A percentile compares a stretch with the other conserved stretches of the same genome.
These are phyloP conservation scores for Procavia capensis DNA, from an alignment of 2,113 vertebrate genomes.

Conservation along the genomic window DNA sequence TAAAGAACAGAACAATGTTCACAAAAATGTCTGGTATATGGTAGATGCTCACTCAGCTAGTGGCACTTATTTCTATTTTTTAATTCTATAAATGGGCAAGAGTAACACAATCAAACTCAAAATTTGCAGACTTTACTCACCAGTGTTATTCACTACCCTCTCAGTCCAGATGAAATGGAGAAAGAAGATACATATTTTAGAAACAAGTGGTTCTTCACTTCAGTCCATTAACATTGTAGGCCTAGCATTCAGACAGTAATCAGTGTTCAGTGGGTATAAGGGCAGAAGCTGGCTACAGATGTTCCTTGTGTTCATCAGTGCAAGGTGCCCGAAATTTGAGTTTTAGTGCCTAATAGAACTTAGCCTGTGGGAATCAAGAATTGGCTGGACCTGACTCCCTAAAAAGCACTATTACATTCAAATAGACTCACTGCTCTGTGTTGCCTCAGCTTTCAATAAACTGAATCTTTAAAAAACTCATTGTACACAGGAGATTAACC, in stretches of 20 bases:
- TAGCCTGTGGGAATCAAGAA: conserved; percentile 66
- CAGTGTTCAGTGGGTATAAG: conserved; percentile 73
- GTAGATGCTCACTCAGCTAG: not conserved
- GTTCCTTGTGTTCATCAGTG: conserved; percentile 76
- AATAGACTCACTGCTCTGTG: not conserved
- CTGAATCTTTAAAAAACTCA: conserved; percentile 65
- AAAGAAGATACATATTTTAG: conserved; percentile 14
- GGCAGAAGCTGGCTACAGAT: conserved; percentile 70
- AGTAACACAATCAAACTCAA: conserved; percentile 11
- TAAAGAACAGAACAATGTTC: not conserved
- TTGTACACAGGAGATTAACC: conserved; percentile 64
- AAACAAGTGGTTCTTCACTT: conserved; percentile 51
- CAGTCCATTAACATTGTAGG: conserved; percentile 9
- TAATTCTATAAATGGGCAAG: not conserved
- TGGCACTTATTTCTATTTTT: not conserved
- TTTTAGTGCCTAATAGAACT: conserved; percentile 80
- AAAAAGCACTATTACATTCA: conserved; percentile 64
- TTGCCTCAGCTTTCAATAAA: conserved; percentile 58
- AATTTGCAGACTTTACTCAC: not conserved
- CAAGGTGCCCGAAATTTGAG: conserved; percentile 75
- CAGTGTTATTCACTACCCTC: not conserved
- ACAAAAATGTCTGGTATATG: not conserved
- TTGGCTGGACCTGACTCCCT: conserved; percentile 65
- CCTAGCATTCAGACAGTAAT: conserved; percentile 50
- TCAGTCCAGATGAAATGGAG: not conserved